These are phyloP conservation scores for Zaprionus taronus DNA, from an alignment of 1,140 invertebrate species.

Conservation along the genomic window DNA sequence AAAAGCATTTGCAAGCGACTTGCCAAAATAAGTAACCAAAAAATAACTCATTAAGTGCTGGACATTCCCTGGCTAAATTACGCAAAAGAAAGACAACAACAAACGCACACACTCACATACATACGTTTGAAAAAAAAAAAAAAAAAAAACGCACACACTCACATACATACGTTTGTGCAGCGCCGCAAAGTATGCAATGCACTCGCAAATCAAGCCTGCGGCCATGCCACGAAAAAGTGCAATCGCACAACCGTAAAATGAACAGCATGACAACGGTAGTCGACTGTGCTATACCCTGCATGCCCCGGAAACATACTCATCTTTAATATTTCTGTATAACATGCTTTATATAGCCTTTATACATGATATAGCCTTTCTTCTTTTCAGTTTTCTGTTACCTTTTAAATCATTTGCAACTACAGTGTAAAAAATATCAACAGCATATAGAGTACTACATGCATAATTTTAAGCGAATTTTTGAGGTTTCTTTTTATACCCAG, in stretches of 20 bases:
- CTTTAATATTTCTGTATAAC: too few relatives aligned
- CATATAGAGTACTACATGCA: too few relatives aligned
- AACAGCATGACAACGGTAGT: slow-evolving; percentile 1
- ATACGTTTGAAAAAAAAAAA: too few relatives aligned
- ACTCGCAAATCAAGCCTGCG: slow-evolving; percentile 80
- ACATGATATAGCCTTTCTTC: too few relatives aligned
- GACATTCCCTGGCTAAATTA: slow-evolving; percentile 63
- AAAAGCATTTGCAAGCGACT: slow-evolving; percentile 47
- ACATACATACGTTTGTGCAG: slow-evolving; percentile 39
- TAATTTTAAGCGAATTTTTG: too few relatives aligned
- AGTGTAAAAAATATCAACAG: too few relatives aligned
- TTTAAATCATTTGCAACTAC: too few relatives aligned
- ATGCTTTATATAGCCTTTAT: too few relatives aligned
- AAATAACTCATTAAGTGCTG: slow-evolving; percentile 70
- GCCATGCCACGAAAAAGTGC: slow-evolving; percentile 67
- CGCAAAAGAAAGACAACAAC: slow-evolving; percentile 19
- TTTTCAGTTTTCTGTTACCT: too few relatives aligned
- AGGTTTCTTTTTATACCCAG: too few relatives aligned
- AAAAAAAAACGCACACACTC: slow-evolving; percentile 29
- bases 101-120: slow-evolving; percentile 27
- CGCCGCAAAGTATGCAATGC: slow-evolving; percentile 79
- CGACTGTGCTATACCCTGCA: neutral
- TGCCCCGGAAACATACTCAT: too few relatives aligned
- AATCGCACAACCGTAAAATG: slow-evolving; percentile 32
- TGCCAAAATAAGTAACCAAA: slow-evolving; percentile 63